phyloP scores from a whole-genome alignment of 1,140 invertebrate genomes.

The Panagrolaimus sp. region DNA sequence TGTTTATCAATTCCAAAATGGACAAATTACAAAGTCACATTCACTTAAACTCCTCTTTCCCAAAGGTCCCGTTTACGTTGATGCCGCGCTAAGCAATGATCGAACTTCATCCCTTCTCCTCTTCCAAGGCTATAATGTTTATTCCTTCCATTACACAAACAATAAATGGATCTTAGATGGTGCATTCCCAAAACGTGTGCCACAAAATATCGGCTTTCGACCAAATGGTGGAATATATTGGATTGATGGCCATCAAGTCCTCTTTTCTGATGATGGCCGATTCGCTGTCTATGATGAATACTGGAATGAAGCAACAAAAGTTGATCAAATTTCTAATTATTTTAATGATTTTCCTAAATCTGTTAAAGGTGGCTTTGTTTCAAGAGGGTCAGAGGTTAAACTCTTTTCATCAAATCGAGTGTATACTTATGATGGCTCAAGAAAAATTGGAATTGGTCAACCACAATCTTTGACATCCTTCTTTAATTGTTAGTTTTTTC shows the following conservation, averaged over 20 bases:
- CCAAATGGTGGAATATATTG: slow-evolving; percentile 31
- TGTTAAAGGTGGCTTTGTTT: slow-evolving; percentile 26
- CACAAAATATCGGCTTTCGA: slow-evolving; percentile 23
- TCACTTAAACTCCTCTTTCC: slow-evolving; percentile 28
- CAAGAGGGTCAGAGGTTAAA: slow-evolving; percentile 7
- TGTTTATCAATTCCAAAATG: slow-evolving; percentile 28
- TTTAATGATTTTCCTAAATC: slow-evolving; percentile 31
- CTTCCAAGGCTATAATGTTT: slow-evolving; percentile 35
- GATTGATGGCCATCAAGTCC: slow-evolving; percentile 34
- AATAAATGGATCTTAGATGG: slow-evolving; percentile 21
- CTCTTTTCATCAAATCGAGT: slow-evolving; percentile 16
- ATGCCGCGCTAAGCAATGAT: slow-evolving; percentile 27
- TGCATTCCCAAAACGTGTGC: slow-evolving; percentile 25
- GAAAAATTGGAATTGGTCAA: slow-evolving; percentile 24
- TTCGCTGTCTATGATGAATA: slow-evolving; percentile 40
- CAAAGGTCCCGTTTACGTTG: slow-evolving; percentile 36
- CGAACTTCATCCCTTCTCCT: slow-evolving; percentile 19
- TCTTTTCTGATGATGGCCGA: slow-evolving; percentile 29
- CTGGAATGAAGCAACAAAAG: slow-evolving; percentile 29
- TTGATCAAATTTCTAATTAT: slow-evolving; percentile 23
- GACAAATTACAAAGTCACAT: slow-evolving; percentile 17
- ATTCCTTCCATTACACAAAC: slow-evolving; percentile 28
- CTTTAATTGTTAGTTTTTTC: slow-evolving; percentile 5
- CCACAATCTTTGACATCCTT: slow-evolving; percentile 7
- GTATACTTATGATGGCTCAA: slow-evolving; percentile 17